Evolutionary conservation across 2,888 invertebrate species (phyloP), one percentile per base, ranked within the genome.

Genomic region (Polydrusus pterygomalis): DNA sequence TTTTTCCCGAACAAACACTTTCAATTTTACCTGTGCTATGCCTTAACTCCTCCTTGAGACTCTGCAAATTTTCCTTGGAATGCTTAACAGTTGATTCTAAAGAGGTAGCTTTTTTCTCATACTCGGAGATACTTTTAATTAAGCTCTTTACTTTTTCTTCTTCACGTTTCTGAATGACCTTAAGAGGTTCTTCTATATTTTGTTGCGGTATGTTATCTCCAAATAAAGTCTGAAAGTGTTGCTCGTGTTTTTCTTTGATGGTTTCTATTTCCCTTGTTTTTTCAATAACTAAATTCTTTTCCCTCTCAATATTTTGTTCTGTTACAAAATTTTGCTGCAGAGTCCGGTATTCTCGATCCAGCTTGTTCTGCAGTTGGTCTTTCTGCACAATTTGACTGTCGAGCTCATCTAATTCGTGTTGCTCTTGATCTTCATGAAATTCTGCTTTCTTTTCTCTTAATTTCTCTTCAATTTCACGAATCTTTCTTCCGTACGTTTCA

Each of bases 231-330:
- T 89, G 89, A 30, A 97, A 88, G 15, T 90, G 89, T 11, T 91
- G 90, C 68, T 90, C 90, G 82, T 95, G 93, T 84, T 94, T 95
- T 77, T 91, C 91, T 85, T 91, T 92, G 11, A 95, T 86, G 83
- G 89, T 85, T 83, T 89, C 85, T 81, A 94, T 86, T 89, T 94
- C 89, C 83, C 90, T 86, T 87, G 92, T 84, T 86, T 90, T 87
- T 84, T 89, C 76, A 84, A 83, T 25, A 83, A 89, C 83, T 34
- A 86, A 82, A 45, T 89, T 89, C 80, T 90, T 90, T 77, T 91
- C 88, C 63, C 90, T 86, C 79, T 93, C 92, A 13, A 93, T 88
- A 82, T 92, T 92, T 65, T 91, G 91, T 79, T 92, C 89, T 74
- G 90, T 89, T 0, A 90, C 86, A 82, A 89, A 90, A 83, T 92